Percentiles rank a stretch among this genome's conserved stretches.
phyloP scores from a whole-genome alignment of 2,888 invertebrate species.

The Germaria angustata region DNA sequence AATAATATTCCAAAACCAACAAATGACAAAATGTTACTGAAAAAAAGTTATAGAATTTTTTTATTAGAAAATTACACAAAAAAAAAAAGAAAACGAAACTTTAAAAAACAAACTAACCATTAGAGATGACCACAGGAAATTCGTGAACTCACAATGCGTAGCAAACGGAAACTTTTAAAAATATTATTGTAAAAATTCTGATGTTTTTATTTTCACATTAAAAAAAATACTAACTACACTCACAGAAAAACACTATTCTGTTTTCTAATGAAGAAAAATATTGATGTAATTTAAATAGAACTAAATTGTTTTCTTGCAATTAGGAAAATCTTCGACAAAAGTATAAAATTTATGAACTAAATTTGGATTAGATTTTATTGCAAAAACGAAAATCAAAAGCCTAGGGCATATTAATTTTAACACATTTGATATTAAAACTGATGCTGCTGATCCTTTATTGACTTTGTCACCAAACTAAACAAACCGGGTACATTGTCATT shows the following conservation, averaged over 20 bases:
- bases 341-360: too few species aligned
- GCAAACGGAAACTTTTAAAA: constrained; percentile 49
- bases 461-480: too few species aligned
- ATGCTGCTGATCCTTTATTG: too few species aligned
- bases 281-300: too few species aligned
- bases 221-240: background rate
- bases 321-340: too few species aligned
- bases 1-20: background rate
- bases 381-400: too few species aligned
- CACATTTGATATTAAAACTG: too few species aligned
- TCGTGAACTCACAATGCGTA: constrained; percentile 50
- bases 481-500: too few species aligned
- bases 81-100: constrained; percentile 15
- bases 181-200: constrained; percentile 20
- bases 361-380: too few species aligned
- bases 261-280: too few species aligned
- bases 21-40: constrained; percentile 26
- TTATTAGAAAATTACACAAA: background rate
- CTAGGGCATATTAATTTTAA: too few species aligned
- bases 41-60: background rate
- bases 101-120: constrained; percentile 45
- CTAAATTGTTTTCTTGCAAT: too few species aligned
- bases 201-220: background rate
- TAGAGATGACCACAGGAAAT: constrained; percentile 62
- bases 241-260: background rate